phyloP scores from a whole-genome alignment of 2,113 vertebrate genomes.

The Butastur rufipennis region DNA sequence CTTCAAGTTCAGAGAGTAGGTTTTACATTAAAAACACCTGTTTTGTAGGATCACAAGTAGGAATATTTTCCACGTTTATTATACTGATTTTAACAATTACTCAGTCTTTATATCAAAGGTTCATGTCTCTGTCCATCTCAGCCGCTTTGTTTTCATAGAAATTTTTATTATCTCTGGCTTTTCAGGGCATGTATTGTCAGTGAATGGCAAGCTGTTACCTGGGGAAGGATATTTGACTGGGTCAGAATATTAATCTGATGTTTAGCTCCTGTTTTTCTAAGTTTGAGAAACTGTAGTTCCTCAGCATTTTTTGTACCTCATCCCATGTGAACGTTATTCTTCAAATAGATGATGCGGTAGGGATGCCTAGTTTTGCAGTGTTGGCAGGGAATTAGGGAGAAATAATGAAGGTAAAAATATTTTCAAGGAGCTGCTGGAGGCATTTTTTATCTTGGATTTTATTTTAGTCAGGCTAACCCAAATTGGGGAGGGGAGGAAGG shows the following conservation, averaged over 20 bases:
- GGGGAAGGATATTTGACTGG: not conserved
- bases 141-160: not conserved
- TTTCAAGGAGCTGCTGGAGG: not conserved
- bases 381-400: not conserved
- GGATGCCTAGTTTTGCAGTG: not conserved
- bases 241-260: not conserved
- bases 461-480: not conserved
- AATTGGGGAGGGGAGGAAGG: not conserved
- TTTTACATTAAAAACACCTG: not conserved
- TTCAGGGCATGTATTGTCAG: not conserved
- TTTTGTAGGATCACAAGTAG: not conserved
- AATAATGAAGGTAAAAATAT: not conserved
- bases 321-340: not conserved
- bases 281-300: not conserved
- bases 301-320: not conserved
- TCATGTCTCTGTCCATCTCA: not conserved
- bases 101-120: not conserved
- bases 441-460: not conserved
- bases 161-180: not conserved
- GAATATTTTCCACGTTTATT: not conserved
- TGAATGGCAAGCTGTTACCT: not conserved
- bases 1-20: not conserved
- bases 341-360: not conserved
- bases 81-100: not conserved
- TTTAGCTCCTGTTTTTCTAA: not conserved